phyloP scores from a whole-genome alignment of 2,888 invertebrate species.

The Dexiosoma caninum region DNA sequence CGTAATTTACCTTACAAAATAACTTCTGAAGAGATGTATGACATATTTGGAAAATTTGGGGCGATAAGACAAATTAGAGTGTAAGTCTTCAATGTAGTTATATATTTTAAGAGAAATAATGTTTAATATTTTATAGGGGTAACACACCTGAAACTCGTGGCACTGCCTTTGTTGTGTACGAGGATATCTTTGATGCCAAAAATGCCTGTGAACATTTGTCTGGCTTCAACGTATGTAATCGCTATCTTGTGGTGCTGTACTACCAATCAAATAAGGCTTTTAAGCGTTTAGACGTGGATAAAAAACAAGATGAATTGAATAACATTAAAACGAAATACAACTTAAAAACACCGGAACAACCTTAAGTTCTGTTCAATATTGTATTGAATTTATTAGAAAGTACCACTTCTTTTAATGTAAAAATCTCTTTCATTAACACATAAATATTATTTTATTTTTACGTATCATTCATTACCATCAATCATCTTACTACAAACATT shows the following conservation, averaged over 20 bases:
- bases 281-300: slow-evolving; percentile 95
- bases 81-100: slow-evolving; percentile 81
- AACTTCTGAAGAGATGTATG: slow-evolving; percentile 99
- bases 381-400: not conserved
- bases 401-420: not conserved
- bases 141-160: slow-evolving; percentile 98
- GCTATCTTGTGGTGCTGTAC: slow-evolving; percentile 98
- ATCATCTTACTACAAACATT: slow-evolving; percentile 44
- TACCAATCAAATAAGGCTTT: slow-evolving; percentile 98
- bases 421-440: slow-evolving; percentile 38
- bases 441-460: slow-evolving; percentile 32
- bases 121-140: slow-evolving; percentile 81
- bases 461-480: slow-evolving; percentile 52
- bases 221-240: slow-evolving; percentile 99
- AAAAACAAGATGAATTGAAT: slow-evolving; percentile 96
- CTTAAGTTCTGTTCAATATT: not conserved
- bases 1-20: slow-evolving; percentile 99
- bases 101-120: not conserved
- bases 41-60: slow-evolving; percentile 99
- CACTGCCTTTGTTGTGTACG: slow-evolving; percentile 99
- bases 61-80: slow-evolving; percentile 98
- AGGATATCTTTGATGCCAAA: slow-evolving; percentile 99
- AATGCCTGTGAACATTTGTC: slow-evolving; percentile 99
- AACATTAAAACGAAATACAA: slow-evolving; percentile 97
- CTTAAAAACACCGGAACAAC: slow-evolving; percentile 79